phyloP scores from a whole-genome alignment of 2,113 vertebrate species.

The Grammatotria lemairii region DNA sequence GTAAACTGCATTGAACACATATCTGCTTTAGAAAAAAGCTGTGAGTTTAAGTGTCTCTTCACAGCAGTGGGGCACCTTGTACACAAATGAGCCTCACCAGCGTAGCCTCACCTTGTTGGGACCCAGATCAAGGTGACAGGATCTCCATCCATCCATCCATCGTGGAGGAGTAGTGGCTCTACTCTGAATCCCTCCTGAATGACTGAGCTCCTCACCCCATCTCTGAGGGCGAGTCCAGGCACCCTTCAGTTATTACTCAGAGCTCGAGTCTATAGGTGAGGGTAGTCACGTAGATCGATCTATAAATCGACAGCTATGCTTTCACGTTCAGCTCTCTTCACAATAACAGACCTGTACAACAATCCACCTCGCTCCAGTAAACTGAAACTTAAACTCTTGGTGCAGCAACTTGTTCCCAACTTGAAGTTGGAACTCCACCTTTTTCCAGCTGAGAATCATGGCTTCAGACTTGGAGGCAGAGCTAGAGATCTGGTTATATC shows the following conservation, averaged over 20 bases:
- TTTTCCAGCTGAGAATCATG: not conserved
- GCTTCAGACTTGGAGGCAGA: not conserved
- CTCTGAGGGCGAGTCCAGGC: not conserved
- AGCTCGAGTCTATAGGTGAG: not conserved
- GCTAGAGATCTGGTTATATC: not conserved
- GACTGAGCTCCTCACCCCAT: not conserved
- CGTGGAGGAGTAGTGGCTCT: not conserved
- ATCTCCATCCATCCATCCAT: not conserved
- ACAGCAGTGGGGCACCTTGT: not conserved
- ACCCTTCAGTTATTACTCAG: not conserved
- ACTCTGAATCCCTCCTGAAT: not conserved
- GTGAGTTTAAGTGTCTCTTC: not conserved
- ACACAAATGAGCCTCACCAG: not conserved
- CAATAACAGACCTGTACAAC: not conserved
- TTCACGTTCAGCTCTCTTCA: not conserved
- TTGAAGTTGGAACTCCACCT: not conserved
- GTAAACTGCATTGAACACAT: not conserved
- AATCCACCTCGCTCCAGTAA: not conserved
- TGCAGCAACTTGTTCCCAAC: not conserved
- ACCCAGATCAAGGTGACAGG: not conserved
- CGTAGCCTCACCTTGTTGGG: not conserved
- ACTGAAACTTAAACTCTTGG: not conserved
- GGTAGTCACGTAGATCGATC: accelerated
- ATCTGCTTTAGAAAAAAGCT: not conserved
- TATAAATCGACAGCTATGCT: not conserved